Evolutionary conservation across 2,113 vertebrate genomes (phyloP).

Genomic region (Desmodus rotundus): DNA sequence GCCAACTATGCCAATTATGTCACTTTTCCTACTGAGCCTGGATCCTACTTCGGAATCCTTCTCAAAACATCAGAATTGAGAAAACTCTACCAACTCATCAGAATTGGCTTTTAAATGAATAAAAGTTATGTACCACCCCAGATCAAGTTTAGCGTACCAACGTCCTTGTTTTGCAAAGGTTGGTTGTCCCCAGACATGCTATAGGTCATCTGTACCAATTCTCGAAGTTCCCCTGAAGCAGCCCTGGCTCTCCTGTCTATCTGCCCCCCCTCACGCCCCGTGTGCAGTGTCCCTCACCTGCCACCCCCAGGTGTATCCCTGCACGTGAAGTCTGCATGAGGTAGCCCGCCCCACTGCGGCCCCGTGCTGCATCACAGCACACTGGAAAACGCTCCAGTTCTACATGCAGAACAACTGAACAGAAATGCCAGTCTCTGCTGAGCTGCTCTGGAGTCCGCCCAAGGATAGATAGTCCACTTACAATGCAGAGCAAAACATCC

Average conservation of each 20-base stretch:
- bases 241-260: background rate
- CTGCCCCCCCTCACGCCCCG: no score
- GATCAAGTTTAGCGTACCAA: background rate
- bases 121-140: background rate
- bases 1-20: background rate
- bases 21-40: background rate
- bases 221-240: background rate
- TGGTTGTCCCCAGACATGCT: background rate
- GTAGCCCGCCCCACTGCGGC: fast-evolving
- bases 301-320: no score
- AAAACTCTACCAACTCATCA: background rate
- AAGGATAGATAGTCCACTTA: background rate
- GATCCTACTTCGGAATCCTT: background rate
- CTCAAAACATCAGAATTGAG: background rate
- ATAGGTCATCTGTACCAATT: background rate
- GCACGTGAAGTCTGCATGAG: fast-evolving
- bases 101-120: background rate
- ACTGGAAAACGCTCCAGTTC: background rate
- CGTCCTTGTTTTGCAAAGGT: background rate
- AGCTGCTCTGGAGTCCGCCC: background rate
- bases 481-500: background rate
- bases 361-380: fast-evolving
- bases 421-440: background rate
- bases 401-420: background rate
- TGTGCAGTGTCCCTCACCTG: background rate